Conservation (phyloP, 2,113 vertebrate genomes). For the Irena cyanogastra region DNA sequence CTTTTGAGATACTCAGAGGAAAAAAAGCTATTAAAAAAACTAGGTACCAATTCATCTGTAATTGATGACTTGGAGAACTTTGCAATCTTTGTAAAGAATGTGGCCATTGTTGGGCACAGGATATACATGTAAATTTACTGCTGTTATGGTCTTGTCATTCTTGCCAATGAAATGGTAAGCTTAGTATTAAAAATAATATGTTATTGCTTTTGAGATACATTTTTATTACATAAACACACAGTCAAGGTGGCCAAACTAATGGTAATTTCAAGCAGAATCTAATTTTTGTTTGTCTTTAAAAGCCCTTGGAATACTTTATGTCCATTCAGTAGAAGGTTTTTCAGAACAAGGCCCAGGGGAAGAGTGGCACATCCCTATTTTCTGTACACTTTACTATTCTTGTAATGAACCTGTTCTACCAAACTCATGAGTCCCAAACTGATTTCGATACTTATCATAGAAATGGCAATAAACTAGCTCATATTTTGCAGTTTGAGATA, state of each 20-base stretch:
- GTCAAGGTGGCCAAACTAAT: not conserved
- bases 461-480: not conserved
- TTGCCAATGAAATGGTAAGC: not conserved
- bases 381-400: not conserved
- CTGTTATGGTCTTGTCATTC: not conserved
- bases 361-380: not conserved
- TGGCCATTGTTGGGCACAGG: not conserved
- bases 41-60: not conserved
- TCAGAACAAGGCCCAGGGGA: not conserved
- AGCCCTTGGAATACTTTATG: not conserved
- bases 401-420: not conserved
- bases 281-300: not conserved
- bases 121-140: not conserved
- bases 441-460: not conserved
- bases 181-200: not conserved
- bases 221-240: not conserved
- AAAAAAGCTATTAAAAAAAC: not conserved
- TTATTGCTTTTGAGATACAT: not conserved
- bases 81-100: not conserved
- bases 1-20: not conserved
- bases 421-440: not conserved
- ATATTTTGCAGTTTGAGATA: not conserved
- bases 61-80: not conserved
- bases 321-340: not conserved
- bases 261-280: not conserved